Percentiles rank a stretch among this genome's conserved stretches.
Evolutionary conservation across 2,113 vertebrate species (phyloP).

Genomic region (Ammodytes marinus): DNA sequence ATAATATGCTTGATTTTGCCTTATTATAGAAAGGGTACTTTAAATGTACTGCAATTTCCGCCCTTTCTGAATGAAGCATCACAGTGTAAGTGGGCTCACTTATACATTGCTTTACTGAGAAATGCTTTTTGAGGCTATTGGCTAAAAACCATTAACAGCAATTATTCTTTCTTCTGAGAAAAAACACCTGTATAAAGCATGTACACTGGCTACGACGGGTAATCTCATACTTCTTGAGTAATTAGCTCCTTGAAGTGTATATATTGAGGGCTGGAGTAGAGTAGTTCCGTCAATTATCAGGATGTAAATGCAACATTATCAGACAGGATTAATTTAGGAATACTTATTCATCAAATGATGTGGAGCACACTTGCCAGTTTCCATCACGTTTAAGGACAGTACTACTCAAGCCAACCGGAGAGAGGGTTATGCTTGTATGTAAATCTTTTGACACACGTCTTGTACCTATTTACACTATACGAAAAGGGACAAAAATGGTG

Average conservation of each 20-base stretch:
- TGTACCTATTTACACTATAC: too few species aligned
- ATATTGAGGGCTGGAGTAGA: too few species aligned
- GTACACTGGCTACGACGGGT: not conserved
- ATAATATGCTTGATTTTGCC: slow-evolving; percentile 7
- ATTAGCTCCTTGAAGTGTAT: not conserved
- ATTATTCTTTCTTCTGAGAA: not conserved
- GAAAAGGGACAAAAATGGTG: not conserved
- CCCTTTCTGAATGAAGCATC: not conserved
- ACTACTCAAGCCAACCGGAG: not conserved
- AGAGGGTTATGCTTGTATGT: not conserved
- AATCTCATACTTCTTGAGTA: not conserved
- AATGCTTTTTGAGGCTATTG: not conserved
- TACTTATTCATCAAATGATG: not conserved
- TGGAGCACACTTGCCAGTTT: not conserved
- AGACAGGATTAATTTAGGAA: not conserved
- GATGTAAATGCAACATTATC: not conserved
- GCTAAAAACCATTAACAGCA: not conserved
- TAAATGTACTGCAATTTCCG: not conserved
- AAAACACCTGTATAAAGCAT: not conserved
- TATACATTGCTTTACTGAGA: not conserved
- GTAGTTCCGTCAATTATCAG: not conserved
- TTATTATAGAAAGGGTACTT: not conserved
- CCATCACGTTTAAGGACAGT: not conserved
- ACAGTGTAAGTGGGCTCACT: not conserved
- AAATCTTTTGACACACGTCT: too few species aligned